Conservation (phyloP, 2,888 invertebrate species). For the Scotopteryx bipunctaria region DNA sequence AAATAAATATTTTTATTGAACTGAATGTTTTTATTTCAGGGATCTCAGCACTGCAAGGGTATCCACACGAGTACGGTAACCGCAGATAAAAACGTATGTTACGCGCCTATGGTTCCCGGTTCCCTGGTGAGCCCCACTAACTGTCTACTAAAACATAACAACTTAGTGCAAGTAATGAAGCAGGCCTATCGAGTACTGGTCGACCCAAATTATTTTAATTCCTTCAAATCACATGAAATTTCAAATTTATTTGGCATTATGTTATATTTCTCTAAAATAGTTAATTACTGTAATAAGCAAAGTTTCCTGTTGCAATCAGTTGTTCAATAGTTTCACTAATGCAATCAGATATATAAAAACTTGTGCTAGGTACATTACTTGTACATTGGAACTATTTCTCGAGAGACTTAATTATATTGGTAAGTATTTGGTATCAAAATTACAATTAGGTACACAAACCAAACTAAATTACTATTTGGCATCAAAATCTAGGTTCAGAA, state of each 20-base stretch:
- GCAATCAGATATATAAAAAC: no score
- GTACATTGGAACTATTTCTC: not conserved
- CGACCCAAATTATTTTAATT: no score
- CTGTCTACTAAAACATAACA: conserved; percentile 66
- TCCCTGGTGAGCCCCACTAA: conserved; percentile 79
- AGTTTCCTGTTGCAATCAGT: not conserved
- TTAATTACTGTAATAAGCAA: not conserved
- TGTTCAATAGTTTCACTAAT: no score
- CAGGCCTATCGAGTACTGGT: no score
- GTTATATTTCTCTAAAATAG: no score
- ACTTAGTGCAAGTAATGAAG: conserved; percentile 45
- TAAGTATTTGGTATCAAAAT: conserved; percentile 23
- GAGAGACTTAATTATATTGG: conserved; percentile 12
- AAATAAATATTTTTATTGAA: no score
- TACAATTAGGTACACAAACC: conserved; percentile 10
- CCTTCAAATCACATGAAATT: no score
- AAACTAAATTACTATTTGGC: conserved; percentile 14
- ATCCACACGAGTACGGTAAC: conserved; percentile 74
- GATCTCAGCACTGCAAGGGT: conserved; percentile 69
- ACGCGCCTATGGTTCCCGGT: conserved; percentile 57
- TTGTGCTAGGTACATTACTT: conserved; percentile 7
- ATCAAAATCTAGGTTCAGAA: conserved; percentile 16
- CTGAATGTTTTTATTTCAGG: conserved; percentile 53
- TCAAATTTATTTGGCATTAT: no score
- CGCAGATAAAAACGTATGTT: conserved; percentile 72